phyloP scores from a whole-genome alignment of 2,888 invertebrate genomes.

The Hanleya hanleyi region DNA sequence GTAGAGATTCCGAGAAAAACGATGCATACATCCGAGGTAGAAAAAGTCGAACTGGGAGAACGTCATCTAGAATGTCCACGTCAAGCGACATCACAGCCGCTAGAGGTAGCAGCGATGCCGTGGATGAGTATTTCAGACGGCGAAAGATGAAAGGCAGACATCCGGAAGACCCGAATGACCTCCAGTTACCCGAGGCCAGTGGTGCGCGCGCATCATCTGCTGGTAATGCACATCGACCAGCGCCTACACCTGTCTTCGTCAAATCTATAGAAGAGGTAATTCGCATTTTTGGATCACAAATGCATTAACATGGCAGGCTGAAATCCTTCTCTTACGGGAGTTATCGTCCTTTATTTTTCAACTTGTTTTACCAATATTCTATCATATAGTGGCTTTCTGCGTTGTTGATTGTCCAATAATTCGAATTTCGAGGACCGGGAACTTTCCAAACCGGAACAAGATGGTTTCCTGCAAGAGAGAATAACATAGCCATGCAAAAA shows the following conservation, averaged over 20 bases:
- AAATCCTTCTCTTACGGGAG: no score
- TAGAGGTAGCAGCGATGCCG: not conserved
- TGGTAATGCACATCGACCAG: not conserved
- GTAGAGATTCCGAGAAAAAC: no score
- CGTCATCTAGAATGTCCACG: not conserved
- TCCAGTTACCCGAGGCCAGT: not conserved
- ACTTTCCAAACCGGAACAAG: no score
- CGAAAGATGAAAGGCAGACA: not conserved
- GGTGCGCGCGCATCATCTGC: not conserved
- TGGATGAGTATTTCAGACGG: not conserved
- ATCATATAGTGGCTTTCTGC: no score
- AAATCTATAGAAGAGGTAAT: conserved; percentile 7
- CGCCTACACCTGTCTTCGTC: not conserved
- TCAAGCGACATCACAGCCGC: not conserved
- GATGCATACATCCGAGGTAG: not conserved
- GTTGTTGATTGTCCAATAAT: no score
- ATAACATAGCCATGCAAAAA: no score
- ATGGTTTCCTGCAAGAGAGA: no score
- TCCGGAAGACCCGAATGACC: not conserved
- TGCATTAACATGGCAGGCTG: no score
- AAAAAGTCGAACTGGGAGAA: not conserved
- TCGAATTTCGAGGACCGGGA: no score
- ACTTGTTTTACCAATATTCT: no score
- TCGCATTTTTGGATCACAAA: no score
- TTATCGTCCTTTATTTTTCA: no score